Base-by-base conservation (phyloP, 2,888 invertebrate species). In the Podotricha telesiphe region DNA sequence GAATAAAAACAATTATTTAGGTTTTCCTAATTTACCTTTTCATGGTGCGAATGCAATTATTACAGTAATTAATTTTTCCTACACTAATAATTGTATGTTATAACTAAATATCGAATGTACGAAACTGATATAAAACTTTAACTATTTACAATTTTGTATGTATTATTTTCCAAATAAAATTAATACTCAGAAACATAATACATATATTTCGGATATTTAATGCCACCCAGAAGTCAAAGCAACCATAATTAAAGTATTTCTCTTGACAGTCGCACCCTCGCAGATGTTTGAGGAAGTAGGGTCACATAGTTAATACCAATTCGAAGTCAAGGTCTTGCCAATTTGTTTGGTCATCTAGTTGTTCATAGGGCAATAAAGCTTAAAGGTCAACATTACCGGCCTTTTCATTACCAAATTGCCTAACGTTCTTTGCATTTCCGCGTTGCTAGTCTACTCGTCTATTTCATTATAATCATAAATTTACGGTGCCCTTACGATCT, bases 301-400 rank as follows among this genome's bases (percentile, higher is more conserved):
- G 87, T 89, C 86, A 86, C 81, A 86, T 84, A 86, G 86, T 90
- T 87, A 87, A 87, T 88, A 90, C 88, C 88, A 86, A 87, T 82
- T 86, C 81, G 86, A 86, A 91, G 87, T 90, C 92, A 90, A 91
- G 91, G 92, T 84, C 85, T 79, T 77, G 83, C 87, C 88, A 91
- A 90, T 91, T 89, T 86, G 88, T 87, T 87, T 84, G 85, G 84
- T 85, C 87, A 84, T 88, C 87, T 87, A 87, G 82, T 86, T 86
- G 86, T 86, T 86, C 86, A 85, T 86, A 86, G 87, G 84, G 84
- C 85, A 89, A 89, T 89, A 86, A 88, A 87, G 84, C 77, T 79
- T 55, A 83, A 78, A 91, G 89, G 89, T 80, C 89, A 79, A 80
- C 80, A 80, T 73, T 78, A 80, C 82, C 78, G 80, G 80, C 80